Conservation (phyloP, 2,113 vertebrate genomes). For the Amphiprion percula region DNA sequence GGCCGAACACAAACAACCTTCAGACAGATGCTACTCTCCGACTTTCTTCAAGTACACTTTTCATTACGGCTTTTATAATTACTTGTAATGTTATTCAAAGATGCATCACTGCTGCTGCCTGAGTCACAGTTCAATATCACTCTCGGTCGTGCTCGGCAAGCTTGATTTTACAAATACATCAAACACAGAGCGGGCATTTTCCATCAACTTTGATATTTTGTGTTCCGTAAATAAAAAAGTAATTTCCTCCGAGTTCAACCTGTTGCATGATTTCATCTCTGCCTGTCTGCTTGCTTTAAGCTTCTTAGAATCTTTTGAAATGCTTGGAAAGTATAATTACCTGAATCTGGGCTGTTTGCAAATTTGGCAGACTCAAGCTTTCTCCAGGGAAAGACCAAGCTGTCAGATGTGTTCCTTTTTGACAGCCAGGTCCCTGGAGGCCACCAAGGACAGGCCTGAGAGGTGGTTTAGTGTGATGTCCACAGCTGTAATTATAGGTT, state of each 20-base stretch:
- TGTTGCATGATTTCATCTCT: conserved; percentile 16
- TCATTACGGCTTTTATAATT: conserved; percentile 23
- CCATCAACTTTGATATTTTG: background rate
- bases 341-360: background rate
- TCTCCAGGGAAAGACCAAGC: conserved; percentile 17
- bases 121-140: conserved; percentile 10
- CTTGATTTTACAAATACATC: conserved; percentile 13
- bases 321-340: conserved; percentile 1
- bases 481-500: no score
- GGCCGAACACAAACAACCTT: conserved; percentile 41
- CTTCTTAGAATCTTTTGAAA: conserved; percentile 14
- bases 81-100: conserved; percentile 6
- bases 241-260: background rate
- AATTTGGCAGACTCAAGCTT: conserved; percentile 2
- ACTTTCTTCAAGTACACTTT: conserved; percentile 28
- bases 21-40: conserved; percentile 24
- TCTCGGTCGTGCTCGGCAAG: conserved; percentile 3
- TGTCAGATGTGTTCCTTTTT: conserved; percentile 16
- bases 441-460: no score
- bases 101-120: background rate
- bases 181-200: conserved; percentile 19
- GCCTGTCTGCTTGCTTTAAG: background rate
- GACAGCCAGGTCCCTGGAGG: no score
- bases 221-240: conserved; percentile 1
- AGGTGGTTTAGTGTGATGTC: no score